These are phyloP conservation scores for Xylophagus ater DNA, from an alignment of 2,888 invertebrate genomes.

Conservation along the genomic window DNA sequence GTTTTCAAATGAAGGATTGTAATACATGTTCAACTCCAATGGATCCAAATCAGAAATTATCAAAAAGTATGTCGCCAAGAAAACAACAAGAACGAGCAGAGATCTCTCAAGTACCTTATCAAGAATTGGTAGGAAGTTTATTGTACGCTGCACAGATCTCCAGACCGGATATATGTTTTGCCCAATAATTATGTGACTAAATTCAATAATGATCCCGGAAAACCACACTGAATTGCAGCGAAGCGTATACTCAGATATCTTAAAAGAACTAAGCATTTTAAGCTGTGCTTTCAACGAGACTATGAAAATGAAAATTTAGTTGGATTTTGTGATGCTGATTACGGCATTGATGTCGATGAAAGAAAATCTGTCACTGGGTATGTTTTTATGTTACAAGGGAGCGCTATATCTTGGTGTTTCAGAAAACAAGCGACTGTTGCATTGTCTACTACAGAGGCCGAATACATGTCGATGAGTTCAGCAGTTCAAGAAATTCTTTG, in stretches of 20 bases:
- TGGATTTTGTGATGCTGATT: no score
- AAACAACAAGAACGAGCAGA: background rate
- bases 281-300: no score
- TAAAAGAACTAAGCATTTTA: no score
- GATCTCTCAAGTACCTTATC: background rate
- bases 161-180: background rate
- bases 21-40: background rate
- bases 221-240: background rate
- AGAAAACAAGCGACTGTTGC: no score
- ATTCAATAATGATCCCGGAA: background rate
- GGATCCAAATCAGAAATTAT: background rate
- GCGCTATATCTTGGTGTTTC: no score
- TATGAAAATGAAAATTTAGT: no score
- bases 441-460: no score
- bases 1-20: constrained; percentile 1
- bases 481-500: no score
- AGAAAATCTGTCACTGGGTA: no score
- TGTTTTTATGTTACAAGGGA: no score
- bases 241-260: background rate
- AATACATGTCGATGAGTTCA: no score
- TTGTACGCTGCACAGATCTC: background rate
- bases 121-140: background rate
- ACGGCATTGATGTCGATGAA: no score
- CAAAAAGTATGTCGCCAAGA: background rate
- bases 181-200: background rate